phyloP scores from a whole-genome alignment of 2,888 invertebrate genomes.

The Tachystola acroxantha region DNA sequence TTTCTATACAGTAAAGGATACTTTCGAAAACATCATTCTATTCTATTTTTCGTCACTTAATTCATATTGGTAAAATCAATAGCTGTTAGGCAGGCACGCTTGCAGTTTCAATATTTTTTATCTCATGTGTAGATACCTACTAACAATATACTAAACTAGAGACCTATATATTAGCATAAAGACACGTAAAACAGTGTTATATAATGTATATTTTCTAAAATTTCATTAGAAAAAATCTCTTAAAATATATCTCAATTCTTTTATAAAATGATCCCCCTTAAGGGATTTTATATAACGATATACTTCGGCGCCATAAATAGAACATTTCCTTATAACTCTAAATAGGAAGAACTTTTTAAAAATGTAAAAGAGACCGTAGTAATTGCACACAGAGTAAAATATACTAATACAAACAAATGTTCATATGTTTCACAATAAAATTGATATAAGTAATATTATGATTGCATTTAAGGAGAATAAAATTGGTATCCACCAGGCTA shows the following conservation, averaged over 20 bases:
- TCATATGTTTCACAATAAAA: slow-evolving; percentile 18
- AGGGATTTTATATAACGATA: slow-evolving; percentile 44
- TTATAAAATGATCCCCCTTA: slow-evolving; percentile 42
- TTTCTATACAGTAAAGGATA: slow-evolving; percentile 34
- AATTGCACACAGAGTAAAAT: slow-evolving; percentile 68
- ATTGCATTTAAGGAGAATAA: neutral
- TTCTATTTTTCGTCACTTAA: slow-evolving; percentile 36
- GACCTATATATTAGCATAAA: slow-evolving; percentile 62
- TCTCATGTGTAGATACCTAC: slow-evolving; percentile 29
- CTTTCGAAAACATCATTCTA: slow-evolving; percentile 33
- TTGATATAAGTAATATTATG: slow-evolving; percentile 5
- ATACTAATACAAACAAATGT: slow-evolving; percentile 47
- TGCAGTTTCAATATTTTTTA: slow-evolving; percentile 37
- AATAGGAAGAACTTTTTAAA: slow-evolving; percentile 66
- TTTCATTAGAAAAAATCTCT: slow-evolving; percentile 70
- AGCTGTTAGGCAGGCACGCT: slow-evolving; percentile 54
- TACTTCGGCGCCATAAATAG: slow-evolving; percentile 64
- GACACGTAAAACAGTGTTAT: slow-evolving; percentile 65
- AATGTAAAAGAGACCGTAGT: slow-evolving; percentile 61
- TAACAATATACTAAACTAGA: slow-evolving; percentile 46
- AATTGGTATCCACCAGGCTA: slow-evolving; percentile 1
- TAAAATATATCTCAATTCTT: slow-evolving; percentile 74
- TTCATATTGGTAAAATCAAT: slow-evolving; percentile 49
- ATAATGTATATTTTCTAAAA: slow-evolving; percentile 54
- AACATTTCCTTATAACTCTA: slow-evolving; percentile 61